Conservation (phyloP, 2,113 vertebrate genomes). For the Manacus vitellinus region DNA sequence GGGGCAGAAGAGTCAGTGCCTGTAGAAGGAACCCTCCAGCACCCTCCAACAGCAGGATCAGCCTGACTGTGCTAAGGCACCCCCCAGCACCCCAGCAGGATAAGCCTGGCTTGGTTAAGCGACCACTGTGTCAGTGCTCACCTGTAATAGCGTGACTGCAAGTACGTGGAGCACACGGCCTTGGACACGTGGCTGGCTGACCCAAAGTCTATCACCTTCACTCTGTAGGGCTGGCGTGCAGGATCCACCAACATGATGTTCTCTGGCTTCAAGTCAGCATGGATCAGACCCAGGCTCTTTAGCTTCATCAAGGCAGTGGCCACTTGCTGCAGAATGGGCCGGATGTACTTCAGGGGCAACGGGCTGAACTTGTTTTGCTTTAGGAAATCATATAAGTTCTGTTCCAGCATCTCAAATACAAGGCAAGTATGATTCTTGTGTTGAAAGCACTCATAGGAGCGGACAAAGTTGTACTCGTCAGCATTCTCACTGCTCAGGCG, state of each 20-base stretch:
- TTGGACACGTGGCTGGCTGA: conserved; percentile 97
- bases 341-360: conserved; percentile 92
- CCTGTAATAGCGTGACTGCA: conserved; percentile 98
- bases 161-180: conserved; percentile 94
- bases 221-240: conserved; percentile 91
- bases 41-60: neutral
- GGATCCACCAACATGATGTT: conserved; percentile 99
- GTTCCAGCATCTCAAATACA: conserved; percentile 99
- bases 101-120: neutral
- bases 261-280: conserved; percentile 95
- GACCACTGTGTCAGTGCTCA: conserved; percentile 30
- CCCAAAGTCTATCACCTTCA: conserved; percentile 98
- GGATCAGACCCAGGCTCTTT: conserved; percentile 94
- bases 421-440: conserved; percentile 99
- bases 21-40: neutral
- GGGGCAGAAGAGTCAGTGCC: neutral
- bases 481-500: conserved; percentile 95
- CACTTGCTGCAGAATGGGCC: conserved; percentile 96
- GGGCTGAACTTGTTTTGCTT: conserved; percentile 99
- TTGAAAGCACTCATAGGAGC: conserved; percentile 98
- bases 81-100: neutral
- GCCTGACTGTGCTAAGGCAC: neutral
- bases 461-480: conserved; percentile 96
- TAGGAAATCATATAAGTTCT: conserved; percentile 97
- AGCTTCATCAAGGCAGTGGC: conserved; percentile 96